Evolutionary conservation across 1,140 invertebrate species (phyloP).

Genomic region (Cepaea nemoralis): DNA sequence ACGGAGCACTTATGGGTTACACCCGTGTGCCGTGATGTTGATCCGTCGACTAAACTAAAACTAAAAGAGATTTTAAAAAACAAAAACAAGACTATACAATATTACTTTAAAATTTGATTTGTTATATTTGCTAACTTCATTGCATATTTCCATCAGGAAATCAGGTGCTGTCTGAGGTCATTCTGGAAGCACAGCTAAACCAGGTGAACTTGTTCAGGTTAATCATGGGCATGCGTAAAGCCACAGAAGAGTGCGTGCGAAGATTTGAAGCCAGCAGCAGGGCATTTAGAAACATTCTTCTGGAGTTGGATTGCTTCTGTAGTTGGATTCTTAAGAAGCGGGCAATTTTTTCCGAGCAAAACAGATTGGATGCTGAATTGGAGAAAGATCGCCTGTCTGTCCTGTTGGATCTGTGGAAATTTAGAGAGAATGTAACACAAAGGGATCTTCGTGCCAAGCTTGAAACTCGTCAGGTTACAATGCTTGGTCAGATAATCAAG

Average conservation of each 20-base stretch:
- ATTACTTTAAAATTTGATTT: no score
- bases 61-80: no score
- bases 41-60: no score
- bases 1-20: no score
- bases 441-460: conserved; percentile 62
- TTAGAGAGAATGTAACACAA: conserved; percentile 61
- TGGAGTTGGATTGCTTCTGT: background rate
- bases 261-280: background rate
- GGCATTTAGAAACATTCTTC: background rate
- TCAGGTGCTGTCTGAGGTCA: conserved; percentile 3
- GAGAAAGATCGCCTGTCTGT: conserved; percentile 69
- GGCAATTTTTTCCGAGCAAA: conserved; percentile 55
- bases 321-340: conserved; percentile 48
- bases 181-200: conserved; percentile 27
- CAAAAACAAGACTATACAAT: no score
- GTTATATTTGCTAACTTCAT: no score
- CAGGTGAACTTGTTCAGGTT: conserved; percentile 20
- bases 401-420: conserved; percentile 67
- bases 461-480: conserved; percentile 65
- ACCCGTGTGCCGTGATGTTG: no score
- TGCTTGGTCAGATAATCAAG: conserved; percentile 63
- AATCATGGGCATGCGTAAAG: background rate
- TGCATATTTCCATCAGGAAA: background rate
- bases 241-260: background rate
- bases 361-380: conserved; percentile 44